Evolutionary conservation across 1,140 invertebrate genomes (phyloP).

Genomic region (Coptotermes formosanus): DNA sequence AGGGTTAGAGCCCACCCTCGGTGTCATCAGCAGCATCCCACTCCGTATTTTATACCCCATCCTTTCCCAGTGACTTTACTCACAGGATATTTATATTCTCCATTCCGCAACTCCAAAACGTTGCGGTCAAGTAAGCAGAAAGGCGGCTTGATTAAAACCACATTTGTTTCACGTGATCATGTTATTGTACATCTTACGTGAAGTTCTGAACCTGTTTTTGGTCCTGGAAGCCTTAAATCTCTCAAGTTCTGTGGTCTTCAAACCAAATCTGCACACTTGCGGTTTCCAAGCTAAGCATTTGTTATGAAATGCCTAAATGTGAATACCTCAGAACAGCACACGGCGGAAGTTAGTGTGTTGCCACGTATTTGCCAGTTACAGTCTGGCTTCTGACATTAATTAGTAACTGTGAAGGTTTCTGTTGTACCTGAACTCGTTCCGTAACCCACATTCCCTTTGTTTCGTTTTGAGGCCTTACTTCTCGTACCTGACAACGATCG

Average conservation of each 20-base stretch:
- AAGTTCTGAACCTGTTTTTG: not conserved
- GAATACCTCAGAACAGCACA: not conserved
- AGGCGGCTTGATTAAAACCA: not conserved
- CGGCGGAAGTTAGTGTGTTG: not conserved
- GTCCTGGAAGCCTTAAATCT: not conserved
- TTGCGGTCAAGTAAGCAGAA: not conserved
- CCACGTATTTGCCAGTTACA: not conserved
- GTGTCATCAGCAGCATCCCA: not conserved
- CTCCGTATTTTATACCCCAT: not conserved
- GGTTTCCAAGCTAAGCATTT: not conserved
- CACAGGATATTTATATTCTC: not conserved
- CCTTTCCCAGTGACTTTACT: not conserved
- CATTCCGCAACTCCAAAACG: not conserved
- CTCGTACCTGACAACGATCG: too few relatives aligned
- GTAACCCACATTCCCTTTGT: too few relatives aligned
- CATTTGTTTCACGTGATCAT: not conserved
- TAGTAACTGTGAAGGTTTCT: too few relatives aligned
- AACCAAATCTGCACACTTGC: not conserved
- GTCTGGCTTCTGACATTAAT: too few relatives aligned
- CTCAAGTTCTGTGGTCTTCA: not conserved
- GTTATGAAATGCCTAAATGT: not conserved
- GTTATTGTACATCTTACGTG: not conserved
- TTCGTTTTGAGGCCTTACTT: too few relatives aligned
- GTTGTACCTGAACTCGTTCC: too few relatives aligned
- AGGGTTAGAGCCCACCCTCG: not conserved